These are phyloP conservation scores for Teinopalpus imperialis DNA, from an alignment of 2,888 invertebrate genomes.

Conservation along the genomic window DNA sequence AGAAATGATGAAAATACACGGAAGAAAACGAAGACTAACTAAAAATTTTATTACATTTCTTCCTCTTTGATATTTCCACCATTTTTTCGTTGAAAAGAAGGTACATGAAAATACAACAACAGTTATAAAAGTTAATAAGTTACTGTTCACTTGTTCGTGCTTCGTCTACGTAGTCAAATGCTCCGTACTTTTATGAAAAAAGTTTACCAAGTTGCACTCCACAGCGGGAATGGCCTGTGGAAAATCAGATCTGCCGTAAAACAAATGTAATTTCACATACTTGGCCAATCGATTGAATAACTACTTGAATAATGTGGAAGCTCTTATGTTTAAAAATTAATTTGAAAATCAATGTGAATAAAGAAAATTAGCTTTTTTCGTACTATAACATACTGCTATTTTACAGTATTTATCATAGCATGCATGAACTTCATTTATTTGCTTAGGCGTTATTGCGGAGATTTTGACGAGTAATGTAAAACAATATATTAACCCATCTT, in stretches of 20 bases:
- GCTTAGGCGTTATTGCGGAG: constrained; percentile 12
- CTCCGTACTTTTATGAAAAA: constrained; percentile 77
- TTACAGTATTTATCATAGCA: constrained; percentile 5
- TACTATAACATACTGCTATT: no score
- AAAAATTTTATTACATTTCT: constrained; percentile 7
- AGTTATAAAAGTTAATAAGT: constrained; percentile 74
- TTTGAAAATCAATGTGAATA: no score
- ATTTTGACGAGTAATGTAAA: constrained; percentile 20
- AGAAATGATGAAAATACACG: no score
- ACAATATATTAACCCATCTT: constrained; percentile 17
- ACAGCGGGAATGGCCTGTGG: constrained; percentile 48
- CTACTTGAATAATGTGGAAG: neutral
- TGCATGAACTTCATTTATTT: constrained; percentile 6
- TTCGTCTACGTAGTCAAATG: constrained; percentile 63
- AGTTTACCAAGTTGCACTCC: constrained; percentile 67
- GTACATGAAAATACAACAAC: constrained; percentile 47
- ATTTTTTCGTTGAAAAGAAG: constrained; percentile 37
- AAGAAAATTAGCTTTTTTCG: no score
- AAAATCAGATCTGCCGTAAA: constrained; percentile 50
- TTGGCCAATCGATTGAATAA: constrained; percentile 1
- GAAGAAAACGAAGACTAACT: no score
- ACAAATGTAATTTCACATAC: constrained; percentile 25
- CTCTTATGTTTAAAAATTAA: no score
- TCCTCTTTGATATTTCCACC: constrained; percentile 19
- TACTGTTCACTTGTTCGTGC: constrained; percentile 65